phyloP scores from a whole-genome alignment of 2,888 invertebrate species.

The Drosophila multiciliata region DNA sequence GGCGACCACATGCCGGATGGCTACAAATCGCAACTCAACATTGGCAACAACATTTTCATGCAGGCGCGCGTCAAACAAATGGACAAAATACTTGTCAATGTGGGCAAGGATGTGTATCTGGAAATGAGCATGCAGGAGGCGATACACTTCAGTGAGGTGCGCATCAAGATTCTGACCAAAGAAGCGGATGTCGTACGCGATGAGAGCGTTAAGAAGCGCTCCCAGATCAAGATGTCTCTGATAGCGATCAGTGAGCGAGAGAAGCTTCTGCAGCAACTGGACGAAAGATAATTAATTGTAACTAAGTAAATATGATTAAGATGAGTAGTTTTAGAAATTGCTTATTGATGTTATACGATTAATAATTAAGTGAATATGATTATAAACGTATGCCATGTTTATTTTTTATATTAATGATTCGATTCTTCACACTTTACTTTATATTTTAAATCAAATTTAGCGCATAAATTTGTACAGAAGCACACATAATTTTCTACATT shows the following conservation, averaged over 20 bases:
- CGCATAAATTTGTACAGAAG: slow-evolving; percentile 25
- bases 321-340: slow-evolving; percentile 3
- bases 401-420: not conserved
- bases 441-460: not conserved
- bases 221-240: slow-evolving; percentile 91
- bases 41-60: slow-evolving; percentile 94
- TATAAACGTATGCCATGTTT: not conserved
- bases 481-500: slow-evolving; percentile 49
- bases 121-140: slow-evolving; percentile 91
- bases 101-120: slow-evolving; percentile 91
- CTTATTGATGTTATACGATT: not conserved
- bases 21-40: slow-evolving; percentile 90
- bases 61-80: slow-evolving; percentile 88
- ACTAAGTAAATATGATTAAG: not conserved
- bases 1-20: slow-evolving; percentile 86
- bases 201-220: slow-evolving; percentile 90
- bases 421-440: not conserved
- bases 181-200: slow-evolving; percentile 88
- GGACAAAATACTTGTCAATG: slow-evolving; percentile 88
- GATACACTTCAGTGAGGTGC: slow-evolving; percentile 88
- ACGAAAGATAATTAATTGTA: not conserved
- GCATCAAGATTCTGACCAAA: slow-evolving; percentile 88
- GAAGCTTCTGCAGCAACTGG: slow-evolving; percentile 47
- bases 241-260: slow-evolving; percentile 89
- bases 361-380: not conserved